These are phyloP conservation scores for Melitaea cinxia DNA, from an alignment of 1,140 invertebrate species.

Conservation along the genomic window DNA sequence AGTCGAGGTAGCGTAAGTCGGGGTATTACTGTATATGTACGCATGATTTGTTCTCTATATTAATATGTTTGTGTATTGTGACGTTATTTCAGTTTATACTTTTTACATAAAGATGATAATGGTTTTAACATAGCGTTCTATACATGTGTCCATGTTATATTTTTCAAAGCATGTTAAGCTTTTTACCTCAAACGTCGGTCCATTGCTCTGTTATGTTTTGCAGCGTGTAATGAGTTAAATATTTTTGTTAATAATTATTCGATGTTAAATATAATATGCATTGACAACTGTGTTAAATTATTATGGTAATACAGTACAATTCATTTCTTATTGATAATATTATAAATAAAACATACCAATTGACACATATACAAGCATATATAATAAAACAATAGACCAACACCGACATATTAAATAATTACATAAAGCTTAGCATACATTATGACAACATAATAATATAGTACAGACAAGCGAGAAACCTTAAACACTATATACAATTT, in stretches of 20 bases:
- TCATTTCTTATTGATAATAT: too few relatives aligned
- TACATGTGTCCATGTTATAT: not conserved
- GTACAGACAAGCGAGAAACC: too few relatives aligned
- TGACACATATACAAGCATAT: not conserved
- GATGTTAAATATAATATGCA: not conserved
- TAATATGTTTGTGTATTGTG: not conserved
- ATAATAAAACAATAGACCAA: not conserved
- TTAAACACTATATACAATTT: too few relatives aligned
- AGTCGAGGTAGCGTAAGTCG: too few relatives aligned
- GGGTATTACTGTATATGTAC: too few relatives aligned
- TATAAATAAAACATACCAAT: not conserved
- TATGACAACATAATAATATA: not conserved
- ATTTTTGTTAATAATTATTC: not conserved
- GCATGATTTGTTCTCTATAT: too few relatives aligned
- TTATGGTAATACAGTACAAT: too few relatives aligned
- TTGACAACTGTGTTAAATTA: not conserved
- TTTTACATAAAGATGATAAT: not conserved
- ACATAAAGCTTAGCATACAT: not conserved
- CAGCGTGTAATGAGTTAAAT: slow-evolving; percentile 62
- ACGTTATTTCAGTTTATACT: not conserved
- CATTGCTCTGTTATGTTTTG: slow-evolving; percentile 55
- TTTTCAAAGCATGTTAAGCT: not conserved
- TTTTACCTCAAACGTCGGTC: slow-evolving; percentile 75
- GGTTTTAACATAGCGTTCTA: not conserved
- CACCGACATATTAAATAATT: not conserved